Evolutionary conservation across 2,113 vertebrate genomes (phyloP), one percentile per base, ranked within the genome.

Genomic region (Campylomormyrus tamandua): DNA sequence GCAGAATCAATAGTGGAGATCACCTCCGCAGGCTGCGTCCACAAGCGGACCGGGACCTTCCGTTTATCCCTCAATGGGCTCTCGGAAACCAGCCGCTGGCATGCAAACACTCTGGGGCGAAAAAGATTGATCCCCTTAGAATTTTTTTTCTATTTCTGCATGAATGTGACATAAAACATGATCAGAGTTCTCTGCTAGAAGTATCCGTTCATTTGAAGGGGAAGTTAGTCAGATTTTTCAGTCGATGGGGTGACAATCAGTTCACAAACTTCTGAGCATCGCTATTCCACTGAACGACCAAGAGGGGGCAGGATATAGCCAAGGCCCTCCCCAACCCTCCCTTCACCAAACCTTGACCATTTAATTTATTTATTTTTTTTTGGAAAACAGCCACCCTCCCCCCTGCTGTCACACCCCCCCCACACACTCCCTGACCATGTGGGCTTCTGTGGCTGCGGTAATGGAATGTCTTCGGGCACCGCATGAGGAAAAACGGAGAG

Each of bases 381-480:
- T 49, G 87, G 87, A 89, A 91, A 90, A 84, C 58, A 53, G 83
- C 49, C 46, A 62, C 48, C 50, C n/a, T 2, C 35, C 21, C 84
- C 83, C 52, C 15, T 50, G 42, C 89, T 90, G n/a, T 35, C 31
- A 35, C 31, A 1, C 31, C 21, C 56, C 56, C 56, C 6, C 58
- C 15, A 0, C 52, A 24, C 24, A 74, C 86, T 17, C 50, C 0
- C 6, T 56, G 53, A 17, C 6, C 31, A 35, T 31, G 10, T 52
- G 4, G 84, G 19, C 45, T 74, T 90, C 90, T 93, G 92, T 92
- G 91, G 90, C 92, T 93, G 91, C 90, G 85, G 1, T 90, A 89
- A 91, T 90, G 62, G 93, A 92, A 91, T 92, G 90, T 92, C 83
- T 94, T 94, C 90, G 89, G 95, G 93, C 91, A 91, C 0, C 62